A percentile compares a stretch with the other conserved stretches of the same genome.
Conservation (phyloP, 2,113 vertebrate species). For the Vimba vimba region DNA sequence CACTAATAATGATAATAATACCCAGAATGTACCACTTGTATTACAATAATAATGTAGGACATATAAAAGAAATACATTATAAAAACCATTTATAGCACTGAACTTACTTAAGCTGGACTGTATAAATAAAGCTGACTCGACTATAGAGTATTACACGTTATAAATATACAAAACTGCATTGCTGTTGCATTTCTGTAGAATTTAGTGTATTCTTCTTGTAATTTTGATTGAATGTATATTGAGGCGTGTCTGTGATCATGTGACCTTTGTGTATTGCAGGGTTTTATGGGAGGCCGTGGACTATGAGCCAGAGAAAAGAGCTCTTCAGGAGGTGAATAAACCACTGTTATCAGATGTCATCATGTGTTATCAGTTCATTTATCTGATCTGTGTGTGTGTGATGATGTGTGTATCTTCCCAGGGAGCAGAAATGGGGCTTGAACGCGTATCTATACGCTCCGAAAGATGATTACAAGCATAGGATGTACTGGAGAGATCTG, state of each 20-base stretch:
- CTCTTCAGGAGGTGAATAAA: conserved; percentile 90
- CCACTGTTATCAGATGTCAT: neutral
- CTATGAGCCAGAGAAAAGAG: conserved; percentile 97
- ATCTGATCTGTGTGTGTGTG: neutral
- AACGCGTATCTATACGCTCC: conserved; percentile 97
- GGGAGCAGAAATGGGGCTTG: conserved; percentile 94
- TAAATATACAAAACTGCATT: neutral
- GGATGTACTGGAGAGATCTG: conserved; percentile 99
- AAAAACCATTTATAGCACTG: neutral
- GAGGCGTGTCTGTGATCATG: neutral
- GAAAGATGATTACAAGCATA: conserved; percentile 99
- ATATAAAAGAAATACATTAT: neutral
- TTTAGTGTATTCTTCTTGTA: neutral
- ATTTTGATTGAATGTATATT: neutral
- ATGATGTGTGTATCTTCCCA: conserved; percentile 58
- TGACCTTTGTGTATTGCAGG: conserved; percentile 78
- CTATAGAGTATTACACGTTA: neutral
- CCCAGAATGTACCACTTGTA: neutral
- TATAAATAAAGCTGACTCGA: too few relatives aligned
- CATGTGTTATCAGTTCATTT: neutral
- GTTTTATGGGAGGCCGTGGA: conserved; percentile 99
- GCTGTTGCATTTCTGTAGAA: neutral
- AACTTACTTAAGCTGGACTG: too few relatives aligned
- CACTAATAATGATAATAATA: neutral
- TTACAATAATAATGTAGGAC: neutral